Conservation (phyloP, 2,797 vertebrate genomes). For the Malacoraja senta region DNA sequence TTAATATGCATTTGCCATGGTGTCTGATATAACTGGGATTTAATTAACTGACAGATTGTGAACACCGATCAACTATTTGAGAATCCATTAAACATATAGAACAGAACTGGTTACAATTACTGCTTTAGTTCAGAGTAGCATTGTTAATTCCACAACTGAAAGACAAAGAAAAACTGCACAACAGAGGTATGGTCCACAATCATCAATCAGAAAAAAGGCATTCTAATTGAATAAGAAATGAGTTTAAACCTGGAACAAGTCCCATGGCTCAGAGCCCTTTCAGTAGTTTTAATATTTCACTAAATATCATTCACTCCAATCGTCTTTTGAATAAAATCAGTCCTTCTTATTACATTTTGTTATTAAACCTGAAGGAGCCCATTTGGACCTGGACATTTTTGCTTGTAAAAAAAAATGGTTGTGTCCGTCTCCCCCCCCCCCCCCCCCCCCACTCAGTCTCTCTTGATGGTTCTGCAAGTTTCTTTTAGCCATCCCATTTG, state of each 20-base stretch:
- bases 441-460: no score
- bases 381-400: neutral
- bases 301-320: neutral
- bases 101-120: neutral
- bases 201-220: neutral
- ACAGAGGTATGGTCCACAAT: neutral
- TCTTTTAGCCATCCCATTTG: neutral
- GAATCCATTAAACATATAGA: slow-evolving; percentile 28
- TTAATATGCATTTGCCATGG: slow-evolving; percentile 37
- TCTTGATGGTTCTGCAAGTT: neutral
- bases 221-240: neutral
- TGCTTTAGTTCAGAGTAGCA: neutral
- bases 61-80: slow-evolving; percentile 27
- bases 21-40: slow-evolving; percentile 19
- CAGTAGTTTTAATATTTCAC: slow-evolving; percentile 14
- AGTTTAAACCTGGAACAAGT: neutral
- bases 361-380: neutral
- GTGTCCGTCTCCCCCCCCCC: neutral
- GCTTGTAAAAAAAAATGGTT: neutral
- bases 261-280: neutral
- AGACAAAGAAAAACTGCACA: neutral
- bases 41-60: slow-evolving; percentile 35
- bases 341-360: neutral
- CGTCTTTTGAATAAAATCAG: neutral
- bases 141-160: neutral